These are phyloP conservation scores for Phycodurus eques DNA, from an alignment of 2,113 vertebrate species.

Conservation along the genomic window DNA sequence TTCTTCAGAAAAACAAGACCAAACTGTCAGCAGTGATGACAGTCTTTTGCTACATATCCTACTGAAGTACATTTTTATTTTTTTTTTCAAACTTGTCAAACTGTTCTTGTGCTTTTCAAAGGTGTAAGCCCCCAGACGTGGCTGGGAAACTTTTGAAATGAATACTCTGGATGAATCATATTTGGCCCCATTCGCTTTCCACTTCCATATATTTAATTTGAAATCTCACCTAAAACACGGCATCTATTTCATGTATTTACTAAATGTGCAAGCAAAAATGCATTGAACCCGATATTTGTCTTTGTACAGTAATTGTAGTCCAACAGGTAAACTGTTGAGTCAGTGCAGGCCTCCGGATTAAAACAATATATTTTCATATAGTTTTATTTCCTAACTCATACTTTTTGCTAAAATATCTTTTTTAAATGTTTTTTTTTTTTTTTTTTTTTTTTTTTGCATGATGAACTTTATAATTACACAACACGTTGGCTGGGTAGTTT, in stretches of 20 bases:
- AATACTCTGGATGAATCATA: conserved; percentile 51
- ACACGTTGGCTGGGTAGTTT: conserved; percentile 71
- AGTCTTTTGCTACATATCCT: conserved; percentile 73
- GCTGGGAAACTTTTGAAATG: conserved; percentile 56
- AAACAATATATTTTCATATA: conserved; percentile 69
- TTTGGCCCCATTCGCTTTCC: conserved; percentile 54
- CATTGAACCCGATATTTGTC: conserved; percentile 49
- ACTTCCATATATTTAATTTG: conserved; percentile 56
- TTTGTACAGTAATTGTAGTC: conserved; percentile 69
- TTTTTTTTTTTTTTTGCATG: conserved; percentile 71
- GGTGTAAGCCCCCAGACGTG: conserved; percentile 41
- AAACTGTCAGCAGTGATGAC: conserved; percentile 59
- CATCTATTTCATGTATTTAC: conserved; percentile 45
- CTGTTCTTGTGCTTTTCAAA: conserved; percentile 74
- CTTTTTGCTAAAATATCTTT: conserved; percentile 74
- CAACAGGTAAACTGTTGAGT: conserved; percentile 73
- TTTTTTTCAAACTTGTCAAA: conserved; percentile 55
- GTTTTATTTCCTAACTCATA: conserved; percentile 68
- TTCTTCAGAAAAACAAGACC: conserved; percentile 76
- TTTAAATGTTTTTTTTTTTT: conserved; percentile 8
- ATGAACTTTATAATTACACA: conserved; percentile 77
- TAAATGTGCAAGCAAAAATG: conserved; percentile 68
- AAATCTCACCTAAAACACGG: conserved; percentile 36
- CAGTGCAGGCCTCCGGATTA: conserved; percentile 68
- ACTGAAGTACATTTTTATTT: conserved; percentile 29